Conservation (phyloP, 2,888 invertebrate species). For the Cephus sareptanus region DNA sequence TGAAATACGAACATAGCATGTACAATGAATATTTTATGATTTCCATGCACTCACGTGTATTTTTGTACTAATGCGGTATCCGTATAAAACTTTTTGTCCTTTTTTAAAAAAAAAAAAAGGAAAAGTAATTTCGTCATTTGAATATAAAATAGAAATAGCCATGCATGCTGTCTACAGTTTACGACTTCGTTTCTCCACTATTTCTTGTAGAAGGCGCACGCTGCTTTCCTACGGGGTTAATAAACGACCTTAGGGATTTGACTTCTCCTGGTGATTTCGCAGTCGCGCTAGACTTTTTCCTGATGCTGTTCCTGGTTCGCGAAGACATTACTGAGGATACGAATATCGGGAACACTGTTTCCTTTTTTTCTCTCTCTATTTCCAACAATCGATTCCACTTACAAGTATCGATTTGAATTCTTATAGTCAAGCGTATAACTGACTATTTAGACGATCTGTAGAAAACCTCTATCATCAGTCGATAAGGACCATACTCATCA, state of each 20-base stretch:
- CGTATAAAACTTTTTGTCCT: background rate
- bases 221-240: conserved; percentile 27
- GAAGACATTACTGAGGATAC: background rate
- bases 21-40: background rate
- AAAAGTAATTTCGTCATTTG: background rate
- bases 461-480: background rate
- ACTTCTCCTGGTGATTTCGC: conserved; percentile 22
- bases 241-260: conserved; percentile 42
- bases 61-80: background rate
- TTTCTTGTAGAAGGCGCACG: background rate
- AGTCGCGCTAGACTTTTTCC: conserved; percentile 8
- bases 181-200: background rate
- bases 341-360: background rate
- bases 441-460: background rate
- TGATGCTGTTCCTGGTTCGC: background rate
- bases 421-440: background rate
- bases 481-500: background rate
- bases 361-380: background rate
- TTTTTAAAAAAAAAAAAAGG: background rate
- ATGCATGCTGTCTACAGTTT: background rate
- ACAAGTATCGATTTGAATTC: background rate
- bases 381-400: background rate
- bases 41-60: background rate
- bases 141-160: background rate
- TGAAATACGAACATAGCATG: background rate